phyloP scores from a whole-genome alignment of 2,797 vertebrate genomes.

The Sebastes goodei region DNA sequence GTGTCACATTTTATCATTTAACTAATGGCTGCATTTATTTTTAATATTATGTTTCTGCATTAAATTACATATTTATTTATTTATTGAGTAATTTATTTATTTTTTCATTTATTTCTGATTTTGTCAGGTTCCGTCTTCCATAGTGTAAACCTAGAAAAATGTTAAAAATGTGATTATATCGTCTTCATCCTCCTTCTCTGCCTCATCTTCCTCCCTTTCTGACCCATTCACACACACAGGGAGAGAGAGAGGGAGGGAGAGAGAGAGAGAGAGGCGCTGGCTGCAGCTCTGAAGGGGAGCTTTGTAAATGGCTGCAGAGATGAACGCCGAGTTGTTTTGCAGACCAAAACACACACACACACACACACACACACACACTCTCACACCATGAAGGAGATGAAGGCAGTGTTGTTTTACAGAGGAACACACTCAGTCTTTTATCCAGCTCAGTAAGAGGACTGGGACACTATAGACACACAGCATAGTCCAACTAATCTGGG shows the following conservation, averaged over 20 bases:
- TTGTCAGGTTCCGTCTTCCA: no score
- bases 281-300: slow-evolving; percentile 49
- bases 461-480: slow-evolving; percentile 17
- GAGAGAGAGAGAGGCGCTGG: not conserved
- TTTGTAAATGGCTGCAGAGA: slow-evolving; percentile 48
- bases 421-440: slow-evolving; percentile 54
- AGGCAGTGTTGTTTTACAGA: slow-evolving; percentile 49
- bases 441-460: slow-evolving; percentile 23
- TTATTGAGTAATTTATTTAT: no score
- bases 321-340: slow-evolving; percentile 43
- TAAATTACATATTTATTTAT: no score
- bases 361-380: slow-evolving; percentile 27
- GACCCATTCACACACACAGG: not conserved
- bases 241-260: not conserved
- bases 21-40: no score
- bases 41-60: no score
- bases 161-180: not conserved
- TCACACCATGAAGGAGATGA: slow-evolving; percentile 25
- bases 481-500: not conserved
- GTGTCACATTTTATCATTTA: no score
- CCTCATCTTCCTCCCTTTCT: slow-evolving; percentile 8
- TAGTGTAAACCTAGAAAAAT: slow-evolving; percentile 14
- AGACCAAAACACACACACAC: slow-evolving; percentile 11
- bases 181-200: slow-evolving; percentile 18
- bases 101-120: no score